These are phyloP conservation scores for Brienomyrus longianalis DNA, from an alignment of 2,113 vertebrate genomes.

Conservation along the genomic window DNA sequence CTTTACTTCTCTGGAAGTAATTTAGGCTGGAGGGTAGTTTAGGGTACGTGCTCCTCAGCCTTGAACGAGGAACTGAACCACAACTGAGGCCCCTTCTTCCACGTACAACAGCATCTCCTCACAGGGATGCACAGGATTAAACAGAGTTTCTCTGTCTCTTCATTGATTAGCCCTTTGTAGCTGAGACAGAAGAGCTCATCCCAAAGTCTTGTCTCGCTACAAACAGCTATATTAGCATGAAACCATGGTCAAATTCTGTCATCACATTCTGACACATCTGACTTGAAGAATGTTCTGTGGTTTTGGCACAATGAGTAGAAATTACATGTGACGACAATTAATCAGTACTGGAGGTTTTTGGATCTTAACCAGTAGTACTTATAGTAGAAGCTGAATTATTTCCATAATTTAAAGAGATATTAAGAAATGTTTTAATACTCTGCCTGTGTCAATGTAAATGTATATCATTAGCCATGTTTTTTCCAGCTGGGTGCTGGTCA, in stretches of 20 bases:
- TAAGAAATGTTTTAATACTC: neutral
- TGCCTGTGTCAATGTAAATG: neutral
- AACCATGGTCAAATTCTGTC: neutral
- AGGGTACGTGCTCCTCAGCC: neutral
- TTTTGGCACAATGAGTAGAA: neutral
- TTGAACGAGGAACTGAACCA: neutral
- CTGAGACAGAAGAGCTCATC: neutral
- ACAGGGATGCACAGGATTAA: neutral
- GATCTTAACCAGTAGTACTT: neutral
- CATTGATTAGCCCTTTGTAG: neutral
- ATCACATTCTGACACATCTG: neutral
- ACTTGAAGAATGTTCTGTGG: neutral
- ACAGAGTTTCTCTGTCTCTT: neutral
- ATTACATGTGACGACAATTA: neutral
- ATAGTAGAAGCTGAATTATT: neutral
- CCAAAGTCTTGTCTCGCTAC: neutral
- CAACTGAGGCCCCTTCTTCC: neutral
- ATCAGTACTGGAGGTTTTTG: neutral
- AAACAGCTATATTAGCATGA: neutral
- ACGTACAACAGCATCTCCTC: neutral
- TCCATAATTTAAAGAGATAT: neutral
- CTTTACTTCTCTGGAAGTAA: constrained; percentile 27
- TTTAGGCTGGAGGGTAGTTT: constrained; percentile 16
- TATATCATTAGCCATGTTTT: neutral
- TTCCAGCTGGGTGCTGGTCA: neutral